phyloP scores from a whole-genome alignment of 2,888 invertebrate species.

The Leucophenga montana region DNA sequence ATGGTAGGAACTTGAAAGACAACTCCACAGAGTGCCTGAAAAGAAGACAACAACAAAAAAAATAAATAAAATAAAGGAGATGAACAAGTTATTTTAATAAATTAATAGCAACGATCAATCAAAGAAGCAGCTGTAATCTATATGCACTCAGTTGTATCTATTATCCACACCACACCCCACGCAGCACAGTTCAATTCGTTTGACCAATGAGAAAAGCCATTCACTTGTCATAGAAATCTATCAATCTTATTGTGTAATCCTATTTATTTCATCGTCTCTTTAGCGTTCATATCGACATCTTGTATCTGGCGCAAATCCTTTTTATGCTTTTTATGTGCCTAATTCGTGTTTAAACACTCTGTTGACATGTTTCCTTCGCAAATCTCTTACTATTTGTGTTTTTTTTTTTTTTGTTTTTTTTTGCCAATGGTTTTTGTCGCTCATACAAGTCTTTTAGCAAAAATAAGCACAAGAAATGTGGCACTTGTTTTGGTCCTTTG shows the following conservation, averaged over 20 bases:
- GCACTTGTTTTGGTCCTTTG: constrained; percentile 16
- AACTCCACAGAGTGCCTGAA: constrained; percentile 93
- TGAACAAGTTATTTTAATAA: constrained; percentile 27
- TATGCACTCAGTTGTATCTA: too few species aligned
- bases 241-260: constrained; percentile 63
- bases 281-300: constrained; percentile 49
- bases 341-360: constrained; percentile 65
- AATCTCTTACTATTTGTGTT: constrained; percentile 17
- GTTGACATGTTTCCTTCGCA: constrained; percentile 52
- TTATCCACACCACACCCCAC: constrained; percentile 26
- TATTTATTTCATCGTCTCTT: constrained; percentile 52
- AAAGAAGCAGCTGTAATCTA: constrained; percentile 20
- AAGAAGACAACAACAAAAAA: constrained; percentile 66
- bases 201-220: not conserved
- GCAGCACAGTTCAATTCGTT: constrained; percentile 8
- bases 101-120: constrained; percentile 31
- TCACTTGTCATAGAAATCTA: constrained; percentile 49
- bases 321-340: constrained; percentile 62
- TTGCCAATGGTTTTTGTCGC: not conserved
- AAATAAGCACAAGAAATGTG: not conserved
- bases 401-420: not conserved
- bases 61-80: too few species aligned
- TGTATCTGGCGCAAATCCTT: constrained; percentile 56
- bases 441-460: constrained; percentile 3
- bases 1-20: constrained; percentile 93